phyloP scores from a whole-genome alignment of 2,797 vertebrate species.

The Vultur gryphus region DNA sequence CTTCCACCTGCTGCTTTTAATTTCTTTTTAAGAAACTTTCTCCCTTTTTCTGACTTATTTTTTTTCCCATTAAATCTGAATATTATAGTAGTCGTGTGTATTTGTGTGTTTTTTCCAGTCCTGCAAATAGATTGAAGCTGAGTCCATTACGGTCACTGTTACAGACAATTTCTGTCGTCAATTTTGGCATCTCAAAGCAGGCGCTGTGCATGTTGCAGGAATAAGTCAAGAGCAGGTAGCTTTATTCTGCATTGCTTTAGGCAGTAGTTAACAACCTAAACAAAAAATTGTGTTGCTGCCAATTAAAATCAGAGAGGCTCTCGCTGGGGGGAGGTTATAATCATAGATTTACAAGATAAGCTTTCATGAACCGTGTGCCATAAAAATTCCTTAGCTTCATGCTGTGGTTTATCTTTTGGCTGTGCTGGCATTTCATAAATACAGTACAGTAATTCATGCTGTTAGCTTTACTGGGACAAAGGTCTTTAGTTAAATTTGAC shows the following conservation, averaged over 20 bases:
- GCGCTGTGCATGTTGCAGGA: accelerated
- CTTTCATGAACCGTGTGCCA: background rate
- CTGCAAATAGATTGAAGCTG: background rate
- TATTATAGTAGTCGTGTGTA: background rate
- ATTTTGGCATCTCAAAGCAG: background rate
- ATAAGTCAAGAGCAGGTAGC: background rate
- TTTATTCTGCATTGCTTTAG: background rate
- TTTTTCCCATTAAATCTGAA: background rate
- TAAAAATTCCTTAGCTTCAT: slow-evolving; percentile 12
- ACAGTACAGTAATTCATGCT: background rate
- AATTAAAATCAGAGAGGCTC: slow-evolving; percentile 16
- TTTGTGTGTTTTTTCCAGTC: background rate
- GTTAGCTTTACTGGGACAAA: background rate
- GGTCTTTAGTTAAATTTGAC: background rate
- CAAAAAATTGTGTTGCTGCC: background rate
- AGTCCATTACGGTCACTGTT: background rate
- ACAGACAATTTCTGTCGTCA: background rate
- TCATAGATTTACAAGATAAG: slow-evolving; percentile 6
- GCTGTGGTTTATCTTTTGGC: background rate
- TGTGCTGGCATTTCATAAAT: background rate
- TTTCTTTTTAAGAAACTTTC: background rate
- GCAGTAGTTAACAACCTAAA: background rate
- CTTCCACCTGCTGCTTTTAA: background rate
- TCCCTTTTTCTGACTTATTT: background rate
- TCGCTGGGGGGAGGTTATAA: background rate